Evolutionary conservation across 2,888 invertebrate genomes (phyloP), one percentile per base, ranked within the genome.

Genomic region (Trachelus iudaicus): DNA sequence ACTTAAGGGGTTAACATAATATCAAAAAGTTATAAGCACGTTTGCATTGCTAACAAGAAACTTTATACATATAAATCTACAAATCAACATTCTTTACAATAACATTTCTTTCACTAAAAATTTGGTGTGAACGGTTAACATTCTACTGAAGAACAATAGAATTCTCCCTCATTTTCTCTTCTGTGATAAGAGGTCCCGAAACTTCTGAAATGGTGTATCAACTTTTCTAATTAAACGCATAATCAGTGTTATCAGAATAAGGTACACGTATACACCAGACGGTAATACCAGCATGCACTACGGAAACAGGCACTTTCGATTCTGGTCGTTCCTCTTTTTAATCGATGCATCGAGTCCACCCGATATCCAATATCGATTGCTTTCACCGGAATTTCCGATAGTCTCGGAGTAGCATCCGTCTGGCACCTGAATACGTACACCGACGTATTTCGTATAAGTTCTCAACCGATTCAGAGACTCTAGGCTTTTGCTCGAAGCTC

Each of bases 401-500:
- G 56, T 56, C 56, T 56, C 56, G 9, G 56, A 56, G 23, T 56
- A 56, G 56, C 56, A 56, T 56, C 56, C 56, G 56, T 56, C 23
- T 56, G 56, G 23, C 56, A 56, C 6, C 56, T 9, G 23, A 56
- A 15, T 56, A 56, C 56, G 56, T 56, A 23, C 56, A 23, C 0
- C 23, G 23, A 56, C 23, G 56, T 56, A 23, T 56, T 23, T 23
- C 23, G 9, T 23, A 56, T 23, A 23, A 9, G 23, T 75, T 78
- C 79, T 77, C 81, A 75, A 81, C 80, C 74, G 80, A 80, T 81
- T 34, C 78, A 31, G 75, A 74, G 77, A 68, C 80, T 77, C 82
- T 80, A 79, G 81, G 56, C 56, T 79, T 79, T 80, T 77, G 76
- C 78, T 71, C 9, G 34, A 71, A 31, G 71, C 71, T 81, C 77